Evolutionary conservation across 1,140 invertebrate species (phyloP).

Genomic region (Macrostomum lignano): DNA sequence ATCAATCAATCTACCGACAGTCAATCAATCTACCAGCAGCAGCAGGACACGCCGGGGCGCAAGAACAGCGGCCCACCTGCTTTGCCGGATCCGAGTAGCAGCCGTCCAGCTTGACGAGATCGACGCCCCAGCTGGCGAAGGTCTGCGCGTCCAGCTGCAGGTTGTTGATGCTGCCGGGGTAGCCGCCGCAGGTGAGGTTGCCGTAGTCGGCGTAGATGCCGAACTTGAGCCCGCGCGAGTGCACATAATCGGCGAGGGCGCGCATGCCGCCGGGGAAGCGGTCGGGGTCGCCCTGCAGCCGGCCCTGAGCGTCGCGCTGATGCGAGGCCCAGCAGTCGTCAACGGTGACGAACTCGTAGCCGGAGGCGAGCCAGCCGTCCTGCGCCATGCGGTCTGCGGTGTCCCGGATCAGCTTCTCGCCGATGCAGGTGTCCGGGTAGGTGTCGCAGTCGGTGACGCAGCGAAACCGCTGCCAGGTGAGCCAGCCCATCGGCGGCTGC

Average conservation of each 20-base stretch:
- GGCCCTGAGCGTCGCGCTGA: conserved; percentile 40
- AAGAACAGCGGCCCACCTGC: too few species aligned
- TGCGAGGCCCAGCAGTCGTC: conserved; percentile 80
- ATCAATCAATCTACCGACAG: too few species aligned
- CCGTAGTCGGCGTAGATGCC: conserved; percentile 91
- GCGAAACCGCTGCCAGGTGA: conserved; percentile 23
- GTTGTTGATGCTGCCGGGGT: conserved; percentile 62
- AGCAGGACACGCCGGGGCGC: too few species aligned
- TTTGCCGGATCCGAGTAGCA: conserved; percentile 47
- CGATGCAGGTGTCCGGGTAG: conserved; percentile 31
- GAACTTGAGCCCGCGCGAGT: conserved; percentile 66
- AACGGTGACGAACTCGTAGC: conserved; percentile 71
- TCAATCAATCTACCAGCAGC: too few species aligned
- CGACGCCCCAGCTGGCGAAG: conserved; percentile 82
- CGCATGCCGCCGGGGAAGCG: conserved; percentile 72
- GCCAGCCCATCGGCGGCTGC: conserved; percentile 26
- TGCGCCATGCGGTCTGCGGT: conserved; percentile 62
- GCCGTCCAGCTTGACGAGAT: conserved; percentile 80
- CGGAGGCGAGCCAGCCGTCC: conserved; percentile 56
- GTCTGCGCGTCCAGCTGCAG: conserved; percentile 54
- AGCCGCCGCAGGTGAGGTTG: conserved; percentile 66
- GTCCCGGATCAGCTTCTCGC: conserved; percentile 59
- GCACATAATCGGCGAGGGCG: conserved; percentile 63
- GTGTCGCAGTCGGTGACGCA: conserved; percentile 20
- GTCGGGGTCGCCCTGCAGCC: conserved; percentile 50